Evolutionary conservation across 2,797 vertebrate species (phyloP), one percentile per base, ranked within the genome.

Genomic region (Hippocampus kuda): DNA sequence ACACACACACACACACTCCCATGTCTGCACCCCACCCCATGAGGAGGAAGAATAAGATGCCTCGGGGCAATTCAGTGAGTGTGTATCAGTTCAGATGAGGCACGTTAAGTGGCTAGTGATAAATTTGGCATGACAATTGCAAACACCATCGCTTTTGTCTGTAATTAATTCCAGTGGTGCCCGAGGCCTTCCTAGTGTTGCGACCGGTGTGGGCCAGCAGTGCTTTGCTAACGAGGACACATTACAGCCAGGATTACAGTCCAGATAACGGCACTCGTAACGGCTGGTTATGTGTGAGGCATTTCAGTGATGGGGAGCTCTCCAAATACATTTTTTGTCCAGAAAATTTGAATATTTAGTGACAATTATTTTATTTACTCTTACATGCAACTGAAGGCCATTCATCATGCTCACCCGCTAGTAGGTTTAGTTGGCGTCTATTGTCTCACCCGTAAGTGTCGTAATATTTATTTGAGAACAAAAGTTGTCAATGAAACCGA

Each of bases 131-230:
- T 93, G 96, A 95, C 94, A 97, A 93, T 94, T 92, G 91, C 88
- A 93, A 97, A 91, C 94, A 93, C 91, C 93, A 90, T 92, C 91
- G 92, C 93, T 96, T 97, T 94, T 96, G 92, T 93, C 92, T 89
- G 92, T 97, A 97, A 99, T 98, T 97, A 98, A 97, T 96, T 97
- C 94, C 94, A 95, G 86, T 91, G 94, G 92, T 90, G 94, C 96
- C 94, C 84, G 86, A 92, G 93, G 95, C 94, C 74, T 89, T 90
- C 87, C 90, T 83, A 72, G 83, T 89, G 83, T 91, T 87, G 79
- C 93, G 86, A 87, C 92, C 89, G 87, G 94, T 93, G 92, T 94
- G 94, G 89, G 92, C 91, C 89, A 89, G 91, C 87, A 91, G 92
- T 90, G 91, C 87, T 90, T 88, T 83, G 87, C 93, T 96, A 95